Evolutionary conservation across 2,888 invertebrate species (phyloP).

Genomic region (Digitonthophagus gazella): DNA sequence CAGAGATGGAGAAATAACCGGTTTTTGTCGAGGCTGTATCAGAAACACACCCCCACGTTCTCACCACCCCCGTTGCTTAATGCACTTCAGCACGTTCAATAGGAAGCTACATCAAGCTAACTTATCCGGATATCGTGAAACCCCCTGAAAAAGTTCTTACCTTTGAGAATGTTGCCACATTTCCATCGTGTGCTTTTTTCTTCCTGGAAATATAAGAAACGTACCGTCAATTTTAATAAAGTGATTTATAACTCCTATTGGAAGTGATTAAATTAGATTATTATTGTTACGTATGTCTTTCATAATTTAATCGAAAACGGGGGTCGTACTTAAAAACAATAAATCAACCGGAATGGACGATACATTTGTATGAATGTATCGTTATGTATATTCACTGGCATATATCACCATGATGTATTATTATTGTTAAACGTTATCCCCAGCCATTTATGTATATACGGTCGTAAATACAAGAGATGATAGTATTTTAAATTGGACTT

Average conservation of each 20-base stretch:
- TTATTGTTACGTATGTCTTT: not conserved
- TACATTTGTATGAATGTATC: not conserved
- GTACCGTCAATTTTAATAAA: too few relatives aligned
- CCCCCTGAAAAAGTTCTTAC: not conserved
- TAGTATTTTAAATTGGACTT: not conserved
- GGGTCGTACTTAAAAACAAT: not conserved
- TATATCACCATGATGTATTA: not conserved
- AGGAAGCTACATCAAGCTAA: not conserved
- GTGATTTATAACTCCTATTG: too few relatives aligned
- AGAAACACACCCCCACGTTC: not conserved
- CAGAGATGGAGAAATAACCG: not conserved
- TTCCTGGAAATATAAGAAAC: too few relatives aligned
- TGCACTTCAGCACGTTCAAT: not conserved
- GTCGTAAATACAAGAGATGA: not conserved
- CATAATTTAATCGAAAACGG: not conserved
- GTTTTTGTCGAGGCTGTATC: not conserved
- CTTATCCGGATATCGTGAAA: not conserved
- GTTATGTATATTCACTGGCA: not conserved
- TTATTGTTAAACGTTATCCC: not conserved
- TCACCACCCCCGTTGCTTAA: not conserved
- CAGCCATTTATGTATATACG: not conserved
- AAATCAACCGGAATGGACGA: not conserved
- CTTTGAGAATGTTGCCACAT: not conserved
- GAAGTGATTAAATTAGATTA: not conserved
- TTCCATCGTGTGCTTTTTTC: too few relatives aligned